These are phyloP conservation scores for Cosmopolites sordidus DNA, from an alignment of 2,888 invertebrate genomes.

Conservation along the genomic window DNA sequence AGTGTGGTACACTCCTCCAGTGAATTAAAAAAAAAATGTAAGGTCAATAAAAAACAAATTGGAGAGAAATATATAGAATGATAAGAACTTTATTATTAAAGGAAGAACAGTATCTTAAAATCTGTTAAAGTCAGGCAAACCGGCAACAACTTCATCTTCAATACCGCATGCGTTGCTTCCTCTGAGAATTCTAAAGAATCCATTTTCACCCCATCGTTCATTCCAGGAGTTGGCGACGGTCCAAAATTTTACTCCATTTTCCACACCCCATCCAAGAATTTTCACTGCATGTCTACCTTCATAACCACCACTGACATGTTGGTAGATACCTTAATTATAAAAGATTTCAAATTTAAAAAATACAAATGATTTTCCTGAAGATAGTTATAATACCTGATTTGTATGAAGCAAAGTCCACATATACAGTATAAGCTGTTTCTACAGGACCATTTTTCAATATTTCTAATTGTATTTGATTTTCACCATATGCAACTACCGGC, in stretches of 20 bases:
- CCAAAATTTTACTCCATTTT: slow-evolving; percentile 74
- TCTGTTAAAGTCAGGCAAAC: slow-evolving; percentile 40
- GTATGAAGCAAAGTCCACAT: slow-evolving; percentile 61
- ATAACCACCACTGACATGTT: slow-evolving; percentile 65
- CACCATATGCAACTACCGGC: slow-evolving; percentile 1
- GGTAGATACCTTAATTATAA: slow-evolving; percentile 57
- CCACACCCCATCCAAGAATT: slow-evolving; percentile 85
- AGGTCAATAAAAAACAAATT: too few species aligned
- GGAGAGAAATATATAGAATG: too few species aligned
- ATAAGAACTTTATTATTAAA: too few species aligned
- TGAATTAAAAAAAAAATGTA: too few species aligned
- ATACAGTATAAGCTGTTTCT: slow-evolving; percentile 80
- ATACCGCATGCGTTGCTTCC: slow-evolving; percentile 76
- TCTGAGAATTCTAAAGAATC: slow-evolving; percentile 82
- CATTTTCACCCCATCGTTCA: slow-evolving; percentile 84
- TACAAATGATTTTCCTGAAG: not conserved
- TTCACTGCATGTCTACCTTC: slow-evolving; percentile 84
- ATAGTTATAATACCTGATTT: slow-evolving; percentile 10
- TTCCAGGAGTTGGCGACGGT: slow-evolving; percentile 91
- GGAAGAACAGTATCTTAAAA: slow-evolving; percentile 13
- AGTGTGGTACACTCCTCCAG: slow-evolving; percentile 68
- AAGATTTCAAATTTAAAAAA: not conserved
- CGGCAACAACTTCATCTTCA: slow-evolving; percentile 65
- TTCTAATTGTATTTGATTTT: slow-evolving; percentile 68
- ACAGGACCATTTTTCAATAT: slow-evolving; percentile 80